Evolutionary conservation across 2,888 invertebrate genomes (phyloP).

Genomic region (Blastobasis adustella): DNA sequence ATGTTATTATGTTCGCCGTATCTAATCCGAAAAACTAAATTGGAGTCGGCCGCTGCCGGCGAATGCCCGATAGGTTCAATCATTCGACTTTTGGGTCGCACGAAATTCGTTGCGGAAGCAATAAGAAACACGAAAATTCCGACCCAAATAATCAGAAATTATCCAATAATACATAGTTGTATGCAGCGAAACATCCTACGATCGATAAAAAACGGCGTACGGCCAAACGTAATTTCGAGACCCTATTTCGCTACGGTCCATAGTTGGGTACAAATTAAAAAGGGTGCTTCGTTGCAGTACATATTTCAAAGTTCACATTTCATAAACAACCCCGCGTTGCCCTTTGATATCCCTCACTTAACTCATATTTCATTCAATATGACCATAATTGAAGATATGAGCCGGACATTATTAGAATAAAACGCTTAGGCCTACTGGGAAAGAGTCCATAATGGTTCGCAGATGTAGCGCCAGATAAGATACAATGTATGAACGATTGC

Average conservation of each 20-base stretch:
- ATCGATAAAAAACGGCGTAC: conserved; percentile 33
- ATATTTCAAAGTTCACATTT: conserved; percentile 70
- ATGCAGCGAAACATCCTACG: conserved; percentile 40
- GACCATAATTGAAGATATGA: conserved; percentile 69
- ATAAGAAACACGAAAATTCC: conserved; percentile 71
- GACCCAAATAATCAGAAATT: conserved; percentile 54
- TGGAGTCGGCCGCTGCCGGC: conserved; percentile 72
- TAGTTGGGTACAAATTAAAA: conserved; percentile 71
- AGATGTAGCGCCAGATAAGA: conserved; percentile 39
- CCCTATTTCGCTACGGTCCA: conserved; percentile 60
- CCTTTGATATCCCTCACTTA: conserved; percentile 74
- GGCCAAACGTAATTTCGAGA: conserved; percentile 32
- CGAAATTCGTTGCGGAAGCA: conserved; percentile 74
- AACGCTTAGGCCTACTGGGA: conserved; percentile 38
- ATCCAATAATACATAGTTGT: conserved; percentile 47
- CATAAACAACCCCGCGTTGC: conserved; percentile 63
- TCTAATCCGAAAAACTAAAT: conserved; percentile 75
- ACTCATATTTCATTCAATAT: conserved; percentile 73
- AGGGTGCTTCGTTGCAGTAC: conserved; percentile 61
- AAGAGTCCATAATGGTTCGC: conserved; percentile 50
- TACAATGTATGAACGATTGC: conserved; percentile 63
- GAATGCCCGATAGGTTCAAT: conserved; percentile 69
- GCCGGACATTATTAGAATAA: conserved; percentile 42
- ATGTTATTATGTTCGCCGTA: conserved; percentile 74
- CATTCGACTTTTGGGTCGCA: conserved; percentile 70